phyloP scores from a whole-genome alignment of 92 coral and sea anemone genomes.

The Diadumene lineata region DNA sequence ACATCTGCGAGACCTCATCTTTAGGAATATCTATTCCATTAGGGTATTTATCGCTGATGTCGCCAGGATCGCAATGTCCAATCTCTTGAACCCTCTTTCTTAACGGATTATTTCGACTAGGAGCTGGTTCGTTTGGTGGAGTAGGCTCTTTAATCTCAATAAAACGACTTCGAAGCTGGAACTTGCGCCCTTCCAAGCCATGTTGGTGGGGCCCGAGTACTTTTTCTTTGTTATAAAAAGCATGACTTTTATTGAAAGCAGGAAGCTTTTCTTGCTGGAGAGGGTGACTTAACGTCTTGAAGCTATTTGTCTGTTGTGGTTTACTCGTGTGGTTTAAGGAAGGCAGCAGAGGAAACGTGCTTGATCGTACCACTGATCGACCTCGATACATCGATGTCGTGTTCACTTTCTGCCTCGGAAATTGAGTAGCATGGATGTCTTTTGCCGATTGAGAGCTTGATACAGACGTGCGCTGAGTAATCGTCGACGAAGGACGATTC shows the following conservation, averaged over 20 bases:
- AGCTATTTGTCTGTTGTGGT: not conserved
- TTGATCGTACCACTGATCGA: slow-evolving; percentile 12
- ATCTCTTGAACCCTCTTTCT: slow-evolving; percentile 40
- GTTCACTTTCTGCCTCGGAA: slow-evolving; percentile 15
- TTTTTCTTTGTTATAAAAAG: slow-evolving; percentile 10
- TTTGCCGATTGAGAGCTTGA: slow-evolving; percentile 19
- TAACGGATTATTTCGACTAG: slow-evolving; percentile 14
- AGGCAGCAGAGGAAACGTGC: slow-evolving; percentile 27
- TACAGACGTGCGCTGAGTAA: not conserved
- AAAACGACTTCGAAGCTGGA: slow-evolving; percentile 26
- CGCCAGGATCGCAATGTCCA: not conserved
- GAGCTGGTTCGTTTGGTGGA: not conserved
- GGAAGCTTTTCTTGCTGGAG: not conserved
- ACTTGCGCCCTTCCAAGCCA: slow-evolving; percentile 28
- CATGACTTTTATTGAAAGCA: not conserved
- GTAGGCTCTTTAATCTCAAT: slow-evolving; percentile 10
- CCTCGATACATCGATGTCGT: not conserved
- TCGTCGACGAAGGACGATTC: slow-evolving; percentile 1
- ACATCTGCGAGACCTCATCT: not conserved
- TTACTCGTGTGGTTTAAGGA: not conserved
- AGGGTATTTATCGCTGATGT: not conserved
- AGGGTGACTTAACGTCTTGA: not conserved
- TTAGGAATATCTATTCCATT: too few relatives aligned
- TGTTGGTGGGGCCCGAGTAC: slow-evolving; percentile 8
- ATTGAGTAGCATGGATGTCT: slow-evolving; percentile 3